Evolutionary conservation across 2,888 invertebrate species (phyloP).

Genomic region (Lomographa bimaculata): DNA sequence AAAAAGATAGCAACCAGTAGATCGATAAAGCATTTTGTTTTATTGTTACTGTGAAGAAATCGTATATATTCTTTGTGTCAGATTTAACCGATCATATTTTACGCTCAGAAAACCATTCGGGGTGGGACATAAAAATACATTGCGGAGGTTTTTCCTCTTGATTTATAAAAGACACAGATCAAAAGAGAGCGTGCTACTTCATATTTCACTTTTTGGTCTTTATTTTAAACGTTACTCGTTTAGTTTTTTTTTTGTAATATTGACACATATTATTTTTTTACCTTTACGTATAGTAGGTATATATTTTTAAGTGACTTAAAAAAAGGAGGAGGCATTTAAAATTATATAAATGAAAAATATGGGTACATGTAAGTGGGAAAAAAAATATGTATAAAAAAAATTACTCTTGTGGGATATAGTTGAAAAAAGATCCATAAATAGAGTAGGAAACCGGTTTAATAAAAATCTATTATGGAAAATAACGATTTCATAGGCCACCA

Average conservation of each 20-base stretch:
- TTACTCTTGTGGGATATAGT: too few relatives aligned
- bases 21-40: conserved; percentile 44
- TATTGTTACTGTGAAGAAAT: conserved; percentile 46
- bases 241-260: too few relatives aligned
- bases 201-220: conserved; percentile 34
- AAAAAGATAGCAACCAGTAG: conserved; percentile 19
- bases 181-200: conserved; percentile 47
- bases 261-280: too few relatives aligned
- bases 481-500: too few relatives aligned
- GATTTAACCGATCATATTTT: conserved; percentile 60
- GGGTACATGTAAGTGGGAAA: too few relatives aligned
- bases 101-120: conserved; percentile 45
- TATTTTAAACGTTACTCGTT: too few relatives aligned
- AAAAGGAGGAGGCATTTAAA: background rate
- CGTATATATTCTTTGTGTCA: conserved; percentile 51
- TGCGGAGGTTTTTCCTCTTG: conserved; percentile 42
- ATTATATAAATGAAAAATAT: too few relatives aligned
- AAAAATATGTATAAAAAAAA: too few relatives aligned
- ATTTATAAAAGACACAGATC: conserved; percentile 56
- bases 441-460: too few relatives aligned
- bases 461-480: too few relatives aligned
- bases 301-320: too few relatives aligned
- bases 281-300: conserved; percentile 1
- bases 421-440: too few relatives aligned
- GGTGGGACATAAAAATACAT: conserved; percentile 56